Evolutionary conservation across 2,797 vertebrate species (phyloP).

Genomic region (Pagetopsis macropterus): DNA sequence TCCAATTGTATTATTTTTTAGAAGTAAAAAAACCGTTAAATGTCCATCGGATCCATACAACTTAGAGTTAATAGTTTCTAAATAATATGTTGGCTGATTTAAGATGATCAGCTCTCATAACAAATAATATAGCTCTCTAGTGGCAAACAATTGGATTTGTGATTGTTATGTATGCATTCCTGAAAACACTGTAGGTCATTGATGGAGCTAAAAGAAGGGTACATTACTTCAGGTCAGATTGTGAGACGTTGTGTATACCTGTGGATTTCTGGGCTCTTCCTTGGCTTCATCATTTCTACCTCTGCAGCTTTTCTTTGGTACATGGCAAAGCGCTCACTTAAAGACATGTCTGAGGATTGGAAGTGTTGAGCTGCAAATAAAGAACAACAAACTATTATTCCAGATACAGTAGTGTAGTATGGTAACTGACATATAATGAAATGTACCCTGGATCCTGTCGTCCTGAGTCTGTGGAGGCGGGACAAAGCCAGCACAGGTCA

Average conservation of each 20-base stretch:
- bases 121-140: no score
- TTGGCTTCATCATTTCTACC: conserved; percentile 93
- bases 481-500: not conserved
- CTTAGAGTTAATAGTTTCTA: no score
- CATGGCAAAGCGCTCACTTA: conserved; percentile 98
- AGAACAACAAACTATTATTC: conserved; percentile 15
- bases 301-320: conserved; percentile 97
- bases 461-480: not conserved
- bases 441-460: not conserved
- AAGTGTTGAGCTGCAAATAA: conserved; percentile 92
- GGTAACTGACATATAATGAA: not conserved
- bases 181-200: no score
- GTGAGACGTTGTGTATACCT: conserved; percentile 81
- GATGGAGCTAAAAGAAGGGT: no score
- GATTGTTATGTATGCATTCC: no score
- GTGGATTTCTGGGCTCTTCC: conserved; percentile 99
- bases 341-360: conserved; percentile 91
- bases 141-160: no score
- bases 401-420: not conserved
- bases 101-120: no score
- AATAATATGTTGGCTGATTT: no score
- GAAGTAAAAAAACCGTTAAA: no score
- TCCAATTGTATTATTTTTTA: no score
- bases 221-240: not conserved
- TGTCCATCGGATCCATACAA: no score